These are phyloP conservation scores for Agriopis aurantiaria DNA, from an alignment of 2,888 invertebrate genomes.

Conservation along the genomic window DNA sequence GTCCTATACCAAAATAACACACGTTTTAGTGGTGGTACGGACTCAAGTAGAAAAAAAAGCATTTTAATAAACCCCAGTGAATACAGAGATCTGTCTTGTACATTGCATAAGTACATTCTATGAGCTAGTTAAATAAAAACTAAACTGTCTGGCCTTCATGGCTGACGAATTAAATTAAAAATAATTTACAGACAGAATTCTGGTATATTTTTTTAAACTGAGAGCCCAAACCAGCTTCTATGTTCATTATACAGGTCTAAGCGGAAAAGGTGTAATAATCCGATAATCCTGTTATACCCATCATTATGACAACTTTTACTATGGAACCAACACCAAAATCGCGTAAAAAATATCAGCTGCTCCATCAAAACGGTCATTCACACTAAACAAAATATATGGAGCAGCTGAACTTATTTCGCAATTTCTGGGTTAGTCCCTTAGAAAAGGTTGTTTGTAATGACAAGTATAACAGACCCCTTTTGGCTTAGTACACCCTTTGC, in stretches of 20 bases:
- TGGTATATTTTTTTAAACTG: not conserved
- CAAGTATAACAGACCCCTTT: no score
- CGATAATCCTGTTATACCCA: no score
- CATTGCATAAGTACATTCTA: conserved; percentile 58
- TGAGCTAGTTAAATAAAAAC: conserved; percentile 51
- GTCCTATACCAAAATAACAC: not conserved
- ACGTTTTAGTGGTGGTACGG: not conserved
- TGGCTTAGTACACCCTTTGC: no score
- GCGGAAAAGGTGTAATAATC: not conserved
- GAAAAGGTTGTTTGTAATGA: no score
- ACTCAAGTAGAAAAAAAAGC: not conserved
- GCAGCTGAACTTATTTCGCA: no score
- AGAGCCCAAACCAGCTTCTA: not conserved
- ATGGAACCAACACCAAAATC: no score
- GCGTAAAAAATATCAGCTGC: no score
- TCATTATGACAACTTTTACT: not conserved
- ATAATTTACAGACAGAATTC: conserved; percentile 8
- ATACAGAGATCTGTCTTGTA: conserved; percentile 39
- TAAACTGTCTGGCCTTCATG: conserved; percentile 22
- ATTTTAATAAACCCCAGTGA: conserved; percentile 11
- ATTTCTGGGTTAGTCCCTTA: no score
- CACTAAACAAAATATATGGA: no score
- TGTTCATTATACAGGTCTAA: no score
- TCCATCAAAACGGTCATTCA: no score
- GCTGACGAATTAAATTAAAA: conserved; percentile 22